These are phyloP conservation scores for Papilio machaon DNA, from an alignment of 1,140 invertebrate species.

Conservation along the genomic window DNA sequence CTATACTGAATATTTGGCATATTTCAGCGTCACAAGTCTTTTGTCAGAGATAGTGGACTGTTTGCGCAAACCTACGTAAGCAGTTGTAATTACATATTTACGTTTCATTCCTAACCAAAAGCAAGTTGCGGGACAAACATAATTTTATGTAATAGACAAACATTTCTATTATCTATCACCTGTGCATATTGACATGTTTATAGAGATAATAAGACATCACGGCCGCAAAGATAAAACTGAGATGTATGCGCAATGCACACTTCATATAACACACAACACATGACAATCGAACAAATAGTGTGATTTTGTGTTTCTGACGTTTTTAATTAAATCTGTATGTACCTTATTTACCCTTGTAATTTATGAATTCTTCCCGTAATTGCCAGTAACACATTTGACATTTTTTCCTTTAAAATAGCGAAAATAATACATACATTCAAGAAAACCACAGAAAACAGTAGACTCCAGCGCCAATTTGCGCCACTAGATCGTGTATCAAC, in stretches of 20 bases:
- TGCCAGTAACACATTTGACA: background rate
- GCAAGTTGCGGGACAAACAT: slow-evolving; percentile 33
- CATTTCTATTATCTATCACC: slow-evolving; percentile 39
- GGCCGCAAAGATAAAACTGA: slow-evolving; percentile 42
- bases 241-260: slow-evolving; percentile 36
- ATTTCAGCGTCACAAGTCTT: background rate
- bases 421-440: slow-evolving; percentile 66
- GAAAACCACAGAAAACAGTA: slow-evolving; percentile 67
- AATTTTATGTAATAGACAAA: slow-evolving; percentile 40
- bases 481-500: slow-evolving; percentile 54
- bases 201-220: slow-evolving; percentile 45
- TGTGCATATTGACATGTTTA: slow-evolving; percentile 42
- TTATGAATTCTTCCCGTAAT: background rate
- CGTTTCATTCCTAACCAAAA: slow-evolving; percentile 20
- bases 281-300: slow-evolving; percentile 34
- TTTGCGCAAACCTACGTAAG: slow-evolving; percentile 12
- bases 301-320: background rate
- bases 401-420: background rate
- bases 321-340: background rate
- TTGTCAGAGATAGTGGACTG: background rate
- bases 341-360: background rate
- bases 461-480: slow-evolving; percentile 70
- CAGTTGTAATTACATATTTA: background rate
- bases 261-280: background rate
- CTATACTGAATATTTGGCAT: background rate